Evolutionary conservation across 2,113 vertebrate genomes (phyloP), one percentile per base, ranked within the genome.

Genomic region (Tamias sibiricus): DNA sequence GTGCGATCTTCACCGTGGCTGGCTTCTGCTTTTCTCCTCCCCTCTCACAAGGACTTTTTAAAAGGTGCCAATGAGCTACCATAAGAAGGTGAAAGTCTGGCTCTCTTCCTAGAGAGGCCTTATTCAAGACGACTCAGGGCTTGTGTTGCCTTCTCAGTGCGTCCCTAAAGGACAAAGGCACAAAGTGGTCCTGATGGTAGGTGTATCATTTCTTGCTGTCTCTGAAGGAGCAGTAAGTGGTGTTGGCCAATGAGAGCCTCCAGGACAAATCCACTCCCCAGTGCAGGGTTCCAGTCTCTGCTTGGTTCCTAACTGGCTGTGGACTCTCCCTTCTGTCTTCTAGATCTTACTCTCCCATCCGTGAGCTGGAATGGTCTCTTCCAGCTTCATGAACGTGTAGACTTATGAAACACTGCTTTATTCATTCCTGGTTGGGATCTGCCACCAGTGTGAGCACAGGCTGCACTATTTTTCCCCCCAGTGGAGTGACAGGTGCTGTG

Each of bases 21-120:
- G 54, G 57, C 72, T 52, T 92, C 87, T 85, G 35, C 59, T 93
- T 81, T 95, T 72, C 86, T 91, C 35, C 35, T 85, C 54, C 4
- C 22, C 64, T 69, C 49, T 72, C 24, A 75, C 12, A 62, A 74
- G 64, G 13, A 76, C 57, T 92, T 91, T 72, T 74, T 86, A 10
- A 42, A 77, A 92, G 42, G n/a, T 49, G 17, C 40, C 74, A 30
- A 0, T 17, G 42, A 74, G 83, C n/a, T 1, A 20, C 30, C 28
- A 5, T 37, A 52, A 37, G 85, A 74, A 90, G 32, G 26, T 6
- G 24, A 35, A 49, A 93, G 30, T 47, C 66, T 54, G 72, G 32
- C 28, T 3, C 26, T 49, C 49, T 90, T 77, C 69, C 81, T 30
- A 20, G 37, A 81, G 42, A 66, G 30, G 42, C 5, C 0, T 77